Evolutionary conservation across 2,113 vertebrate genomes (phyloP).

Genomic region (Calonectris borealis): DNA sequence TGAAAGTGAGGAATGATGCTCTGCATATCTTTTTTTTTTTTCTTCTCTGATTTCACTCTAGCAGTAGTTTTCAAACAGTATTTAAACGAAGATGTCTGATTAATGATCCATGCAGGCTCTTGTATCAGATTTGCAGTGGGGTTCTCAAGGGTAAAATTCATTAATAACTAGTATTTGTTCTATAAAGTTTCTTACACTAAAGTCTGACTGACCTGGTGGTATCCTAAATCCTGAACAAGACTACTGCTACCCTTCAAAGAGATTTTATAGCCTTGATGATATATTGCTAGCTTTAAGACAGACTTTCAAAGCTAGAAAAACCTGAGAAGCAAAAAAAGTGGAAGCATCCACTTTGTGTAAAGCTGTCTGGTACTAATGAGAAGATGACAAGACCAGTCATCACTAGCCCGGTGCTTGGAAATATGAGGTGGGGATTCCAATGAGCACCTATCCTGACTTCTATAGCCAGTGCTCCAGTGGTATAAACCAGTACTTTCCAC

Average conservation of each 20-base stretch:
- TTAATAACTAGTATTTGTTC: constrained; percentile 32
- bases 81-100: background rate
- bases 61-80: background rate
- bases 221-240: background rate
- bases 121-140: background rate
- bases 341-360: background rate
- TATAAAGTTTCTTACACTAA: background rate
- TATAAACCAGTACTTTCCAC: background rate
- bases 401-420: background rate
- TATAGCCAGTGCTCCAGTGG: background rate
- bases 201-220: background rate
- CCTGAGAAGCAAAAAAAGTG: background rate
- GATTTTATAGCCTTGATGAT: background rate
- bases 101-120: background rate
- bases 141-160: background rate
- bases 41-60: background rate
- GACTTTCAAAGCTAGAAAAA: background rate
- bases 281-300: background rate
- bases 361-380: background rate
- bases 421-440: background rate
- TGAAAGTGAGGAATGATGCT: background rate
- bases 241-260: background rate
- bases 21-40: background rate
- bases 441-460: background rate
- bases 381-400: background rate